Base-by-base conservation (phyloP, 2,888 invertebrate genomes). In the Itoplectis maculator region DNA sequence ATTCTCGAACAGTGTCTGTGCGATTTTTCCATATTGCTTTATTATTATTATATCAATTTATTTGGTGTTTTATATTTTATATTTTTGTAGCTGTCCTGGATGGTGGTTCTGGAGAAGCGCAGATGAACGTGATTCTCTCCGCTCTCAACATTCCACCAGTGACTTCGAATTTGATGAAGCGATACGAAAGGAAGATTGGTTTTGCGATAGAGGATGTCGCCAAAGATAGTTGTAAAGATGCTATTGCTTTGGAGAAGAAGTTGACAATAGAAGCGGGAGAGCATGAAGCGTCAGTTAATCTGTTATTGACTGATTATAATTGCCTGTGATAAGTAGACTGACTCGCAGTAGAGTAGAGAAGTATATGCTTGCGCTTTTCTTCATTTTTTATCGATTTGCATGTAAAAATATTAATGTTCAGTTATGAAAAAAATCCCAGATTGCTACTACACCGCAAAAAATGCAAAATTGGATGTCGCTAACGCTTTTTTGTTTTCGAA, bases 191-290 rank as follows among this genome's bases (percentile, higher is more conserved):
- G 15, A 9, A 15, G 9, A 20, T 54, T 18, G 54, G 54, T 8
- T 5, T 54, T 18, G 54, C 54, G 18, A 54, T 54, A 18, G 54
- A 54, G 54, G 4, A 15, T 18, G 18, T 9, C 9, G 54, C 54
- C 9, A 4, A 18, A 20, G 20, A 54, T 0, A 54, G 54, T 35
- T 59, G 59, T 35, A 4, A 7, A 7, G 59, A 59, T 11, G 37
- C 9, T 11, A 9, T 59, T 15, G n/a, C 15, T n/a, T 8, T 11
- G n/a, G n/a, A 59, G 29, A 37, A 59, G 37, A 15, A 37, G 0
- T 15, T 59, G 45, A 66, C 13, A 49, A 73, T 45, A 85, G 83
- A 47, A 47, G 45, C 45, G 13, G n/a, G 45, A 47, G 45, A 20
- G 18, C 51, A 51, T 9, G 51, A 51, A 1, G 51, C 51, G 51